A percentile compares a stretch with the other conserved stretches of the same genome.
Evolutionary conservation across 2,888 invertebrate species (phyloP).

Genomic region (Brachynemurus nebulosus): DNA sequence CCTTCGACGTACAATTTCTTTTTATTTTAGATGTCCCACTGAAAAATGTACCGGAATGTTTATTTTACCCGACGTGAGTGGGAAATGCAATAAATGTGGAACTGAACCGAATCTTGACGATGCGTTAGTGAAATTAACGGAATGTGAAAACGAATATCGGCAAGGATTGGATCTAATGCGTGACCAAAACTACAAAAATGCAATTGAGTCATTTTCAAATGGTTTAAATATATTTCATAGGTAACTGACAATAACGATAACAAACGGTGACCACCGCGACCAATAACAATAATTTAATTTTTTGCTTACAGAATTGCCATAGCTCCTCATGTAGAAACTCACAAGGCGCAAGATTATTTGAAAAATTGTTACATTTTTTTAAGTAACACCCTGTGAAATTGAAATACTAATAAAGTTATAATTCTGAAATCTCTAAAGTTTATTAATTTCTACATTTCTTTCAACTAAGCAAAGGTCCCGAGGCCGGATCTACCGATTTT

Average conservation of each 20-base stretch:
- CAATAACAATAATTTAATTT: no score
- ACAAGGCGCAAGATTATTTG: constrained; percentile 56
- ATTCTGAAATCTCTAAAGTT: no score
- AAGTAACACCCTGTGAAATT: no score
- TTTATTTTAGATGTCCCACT: constrained; percentile 35
- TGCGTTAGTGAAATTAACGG: constrained; percentile 30
- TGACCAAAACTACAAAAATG: constrained; percentile 37
- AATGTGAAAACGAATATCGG: constrained; percentile 36
- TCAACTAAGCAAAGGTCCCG: no score
- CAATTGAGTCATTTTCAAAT: constrained; percentile 37
- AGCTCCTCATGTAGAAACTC: constrained; percentile 52
- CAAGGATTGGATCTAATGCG: constrained; percentile 37
- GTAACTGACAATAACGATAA: constrained; percentile 20
- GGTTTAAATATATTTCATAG: constrained; percentile 46
- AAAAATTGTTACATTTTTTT: constrained; percentile 46
- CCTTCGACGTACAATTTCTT: no score
- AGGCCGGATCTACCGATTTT: no score
- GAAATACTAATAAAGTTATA: no score
- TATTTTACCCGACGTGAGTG: constrained; percentile 30
- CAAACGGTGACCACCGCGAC: not conserved
- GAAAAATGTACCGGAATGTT: constrained; percentile 34
- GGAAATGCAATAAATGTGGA: constrained; percentile 38
- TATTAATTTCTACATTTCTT: no score
- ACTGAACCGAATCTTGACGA: constrained; percentile 34
- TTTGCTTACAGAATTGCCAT: constrained; percentile 34